Conservation (phyloP, 2,797 vertebrate species). For the Xiphorhynchus erythropygius region DNA sequence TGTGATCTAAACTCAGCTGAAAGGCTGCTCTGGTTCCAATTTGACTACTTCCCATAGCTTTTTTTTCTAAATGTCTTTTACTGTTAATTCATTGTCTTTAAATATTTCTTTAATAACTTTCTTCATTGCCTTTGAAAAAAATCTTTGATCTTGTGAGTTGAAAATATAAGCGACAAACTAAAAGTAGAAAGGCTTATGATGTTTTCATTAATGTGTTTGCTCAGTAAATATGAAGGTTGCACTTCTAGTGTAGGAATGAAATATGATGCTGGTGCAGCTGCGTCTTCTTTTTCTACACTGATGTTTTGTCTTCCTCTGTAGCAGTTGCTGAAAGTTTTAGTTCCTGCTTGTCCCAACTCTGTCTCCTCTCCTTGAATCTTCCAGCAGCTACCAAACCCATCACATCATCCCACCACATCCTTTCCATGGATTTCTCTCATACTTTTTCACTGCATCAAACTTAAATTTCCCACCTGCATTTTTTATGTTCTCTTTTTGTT, state of each 20-base stretch:
- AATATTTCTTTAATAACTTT: conserved; percentile 1
- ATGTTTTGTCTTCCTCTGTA: not conserved
- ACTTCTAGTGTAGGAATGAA: not conserved
- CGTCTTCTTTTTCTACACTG: not conserved
- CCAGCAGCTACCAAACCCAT: not conserved
- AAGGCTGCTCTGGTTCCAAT: not conserved
- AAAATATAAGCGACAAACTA: not conserved
- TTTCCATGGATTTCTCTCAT: not conserved
- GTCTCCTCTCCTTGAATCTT: not conserved
- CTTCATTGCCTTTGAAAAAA: not conserved
- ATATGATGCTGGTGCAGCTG: not conserved
- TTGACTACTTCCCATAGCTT: not conserved
- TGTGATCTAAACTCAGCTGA: not conserved
- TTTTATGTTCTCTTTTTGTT: not conserved
- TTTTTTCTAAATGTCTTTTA: not conserved
- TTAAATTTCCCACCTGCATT: not conserved
- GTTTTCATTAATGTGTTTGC: not conserved
- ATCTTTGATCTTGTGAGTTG: not conserved
- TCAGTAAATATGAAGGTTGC: not conserved
- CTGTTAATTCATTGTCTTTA: not conserved
- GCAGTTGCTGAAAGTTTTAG: not conserved
- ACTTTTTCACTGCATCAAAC: not conserved
- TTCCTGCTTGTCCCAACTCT: not conserved
- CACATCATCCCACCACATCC: not conserved
- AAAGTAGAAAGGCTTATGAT: not conserved